phyloP scores from a whole-genome alignment of 2,888 invertebrate species.

The Oscheius sp. region DNA sequence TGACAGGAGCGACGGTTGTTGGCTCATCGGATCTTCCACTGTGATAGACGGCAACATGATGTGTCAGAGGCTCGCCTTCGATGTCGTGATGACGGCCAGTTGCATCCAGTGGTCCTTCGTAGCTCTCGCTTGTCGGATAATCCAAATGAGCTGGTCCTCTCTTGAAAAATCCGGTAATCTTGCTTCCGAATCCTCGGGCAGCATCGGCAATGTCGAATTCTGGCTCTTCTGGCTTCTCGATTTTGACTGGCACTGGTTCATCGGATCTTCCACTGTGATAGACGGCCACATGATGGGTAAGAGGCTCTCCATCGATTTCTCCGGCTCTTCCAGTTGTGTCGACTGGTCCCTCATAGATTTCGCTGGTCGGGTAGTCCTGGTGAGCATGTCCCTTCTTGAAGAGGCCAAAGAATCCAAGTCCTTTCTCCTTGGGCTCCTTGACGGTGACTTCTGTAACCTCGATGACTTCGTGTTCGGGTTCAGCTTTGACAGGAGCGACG shows the following conservation, averaged over 20 bases:
- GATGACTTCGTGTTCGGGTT: too few relatives aligned
- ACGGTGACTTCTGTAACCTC: too few relatives aligned
- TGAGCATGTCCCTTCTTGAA: constrained; percentile 45
- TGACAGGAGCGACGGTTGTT: constrained; percentile 31
- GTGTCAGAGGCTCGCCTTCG: constrained; percentile 40
- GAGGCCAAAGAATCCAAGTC: constrained; percentile 27
- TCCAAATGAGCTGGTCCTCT: constrained; percentile 48
- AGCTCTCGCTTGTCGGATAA: constrained; percentile 54
- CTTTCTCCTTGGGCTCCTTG: too few relatives aligned
- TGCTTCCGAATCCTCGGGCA: constrained; percentile 21
- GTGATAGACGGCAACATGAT: constrained; percentile 49
- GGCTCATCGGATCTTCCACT: constrained; percentile 40
- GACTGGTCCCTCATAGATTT: constrained; percentile 46
- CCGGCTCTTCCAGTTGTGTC: constrained; percentile 24
- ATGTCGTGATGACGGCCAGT: constrained; percentile 31
- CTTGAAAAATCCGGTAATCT: constrained; percentile 41
- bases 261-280: constrained; percentile 45
- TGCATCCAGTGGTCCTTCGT: constrained; percentile 43
- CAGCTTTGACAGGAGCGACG: too few relatives aligned
- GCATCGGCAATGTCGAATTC: constrained; percentile 12
- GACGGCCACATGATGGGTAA: constrained; percentile 45
- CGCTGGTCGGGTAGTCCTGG: constrained; percentile 57
- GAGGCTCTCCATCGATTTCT: constrained; percentile 41
- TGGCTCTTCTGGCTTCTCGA: background rate
- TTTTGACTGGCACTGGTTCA: constrained; percentile 29